These are phyloP conservation scores for Nilaparvata lugens DNA, from an alignment of 1,140 invertebrate genomes.

Conservation along the genomic window DNA sequence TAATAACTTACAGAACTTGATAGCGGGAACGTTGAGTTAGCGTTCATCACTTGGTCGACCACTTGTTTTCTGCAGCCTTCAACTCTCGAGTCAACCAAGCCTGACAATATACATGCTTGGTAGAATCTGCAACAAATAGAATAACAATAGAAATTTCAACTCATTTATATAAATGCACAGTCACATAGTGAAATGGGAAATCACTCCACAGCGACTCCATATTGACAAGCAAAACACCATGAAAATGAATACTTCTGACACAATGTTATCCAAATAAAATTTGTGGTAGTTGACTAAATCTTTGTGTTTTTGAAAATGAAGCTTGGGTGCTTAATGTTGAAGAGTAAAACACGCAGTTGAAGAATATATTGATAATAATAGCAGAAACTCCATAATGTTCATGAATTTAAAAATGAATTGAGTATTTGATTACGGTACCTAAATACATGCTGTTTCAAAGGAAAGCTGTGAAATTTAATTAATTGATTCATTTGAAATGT, in stretches of 20 bases:
- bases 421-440: no score
- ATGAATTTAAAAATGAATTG: no score
- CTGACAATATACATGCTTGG: constrained; percentile 19
- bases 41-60: not conserved
- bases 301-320: not conserved
- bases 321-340: not conserved
- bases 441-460: no score
- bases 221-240: not conserved
- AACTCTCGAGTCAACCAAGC: constrained; percentile 6
- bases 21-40: not conserved
- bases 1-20: not conserved
- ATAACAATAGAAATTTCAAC: not conserved
- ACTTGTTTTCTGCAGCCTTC: not conserved
- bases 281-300: not conserved
- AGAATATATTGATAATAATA: not conserved
- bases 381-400: no score
- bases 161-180: not conserved
- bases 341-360: not conserved
- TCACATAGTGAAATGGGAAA: not conserved
- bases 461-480: no score
- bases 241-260: not conserved
- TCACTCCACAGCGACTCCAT: not conserved
- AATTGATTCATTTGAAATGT: no score
- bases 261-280: not conserved
- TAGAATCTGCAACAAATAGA: constrained; percentile 20